Percentiles rank a stretch among this genome's conserved stretches.
phyloP scores from a whole-genome alignment of 2,113 vertebrate genomes.

The Pampusana beccarii region DNA sequence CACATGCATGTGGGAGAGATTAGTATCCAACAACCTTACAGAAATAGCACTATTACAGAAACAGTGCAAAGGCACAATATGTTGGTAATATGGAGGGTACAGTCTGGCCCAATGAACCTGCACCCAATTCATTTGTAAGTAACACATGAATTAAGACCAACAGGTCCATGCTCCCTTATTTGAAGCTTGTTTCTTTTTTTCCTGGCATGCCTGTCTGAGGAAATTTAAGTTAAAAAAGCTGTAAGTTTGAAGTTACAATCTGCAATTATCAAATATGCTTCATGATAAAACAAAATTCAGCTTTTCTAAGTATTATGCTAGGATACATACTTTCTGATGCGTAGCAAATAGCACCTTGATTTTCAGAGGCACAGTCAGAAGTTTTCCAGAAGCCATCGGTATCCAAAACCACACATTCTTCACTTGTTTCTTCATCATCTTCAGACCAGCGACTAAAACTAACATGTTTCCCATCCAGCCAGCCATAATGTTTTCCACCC shows the following conservation, averaged over 20 bases:
- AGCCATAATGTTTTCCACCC: constrained; percentile 87
- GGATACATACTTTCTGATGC: constrained; percentile 79
- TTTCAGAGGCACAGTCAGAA: constrained; percentile 78
- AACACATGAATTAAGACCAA: background rate
- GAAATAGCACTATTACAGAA: background rate
- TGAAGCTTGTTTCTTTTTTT: background rate
- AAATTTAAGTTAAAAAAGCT: background rate
- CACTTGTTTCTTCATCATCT: constrained; percentile 68
- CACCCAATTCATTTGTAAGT: background rate
- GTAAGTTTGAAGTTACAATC: background rate
- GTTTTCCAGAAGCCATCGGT: constrained; percentile 93
- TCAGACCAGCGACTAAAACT: constrained; percentile 88
- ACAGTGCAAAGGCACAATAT: background rate
- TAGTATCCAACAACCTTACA: background rate
- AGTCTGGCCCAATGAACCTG: background rate
- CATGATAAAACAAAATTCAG: background rate
- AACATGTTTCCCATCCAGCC: constrained; percentile 88
- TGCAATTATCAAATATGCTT: background rate
- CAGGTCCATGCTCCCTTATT: fast-evolving
- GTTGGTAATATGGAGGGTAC: background rate
- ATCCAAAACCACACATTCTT: constrained; percentile 88
- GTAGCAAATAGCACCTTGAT: constrained; percentile 88
- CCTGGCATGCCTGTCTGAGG: background rate
- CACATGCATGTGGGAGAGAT: background rate
- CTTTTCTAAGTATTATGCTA: background rate